Conservation (phyloP, 1,140 invertebrate genomes). For the Adoxophyes honmai region DNA sequence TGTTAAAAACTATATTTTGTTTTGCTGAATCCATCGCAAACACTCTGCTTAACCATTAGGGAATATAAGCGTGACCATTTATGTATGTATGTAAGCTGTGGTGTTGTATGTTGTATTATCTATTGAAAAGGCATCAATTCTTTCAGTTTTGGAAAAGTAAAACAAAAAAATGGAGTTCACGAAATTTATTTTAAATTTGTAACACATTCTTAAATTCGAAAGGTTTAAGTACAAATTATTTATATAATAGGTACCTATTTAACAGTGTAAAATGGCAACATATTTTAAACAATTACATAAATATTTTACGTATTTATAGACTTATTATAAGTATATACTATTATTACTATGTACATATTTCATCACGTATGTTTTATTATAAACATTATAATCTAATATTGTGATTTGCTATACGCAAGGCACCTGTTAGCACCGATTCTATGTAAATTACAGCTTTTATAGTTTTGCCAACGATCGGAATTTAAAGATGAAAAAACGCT, state of each 20-base stretch:
- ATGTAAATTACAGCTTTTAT: background rate
- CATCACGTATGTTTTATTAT: conserved; percentile 24
- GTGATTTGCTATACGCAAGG: conserved; percentile 34
- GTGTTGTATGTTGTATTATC: too few relatives aligned
- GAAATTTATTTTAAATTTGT: conserved; percentile 23
- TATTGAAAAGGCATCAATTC: too few relatives aligned
- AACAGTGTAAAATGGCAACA: conserved; percentile 25
- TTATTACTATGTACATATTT: conserved; percentile 43
- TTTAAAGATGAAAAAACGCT: too few relatives aligned
- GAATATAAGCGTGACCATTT: too few relatives aligned
- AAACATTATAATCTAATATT: too few relatives aligned
- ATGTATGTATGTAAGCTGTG: background rate
- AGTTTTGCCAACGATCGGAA: too few relatives aligned
- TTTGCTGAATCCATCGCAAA: too few relatives aligned
- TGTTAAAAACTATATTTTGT: too few relatives aligned
- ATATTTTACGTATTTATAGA: conserved; percentile 37
- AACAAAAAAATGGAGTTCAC: conserved; percentile 1
- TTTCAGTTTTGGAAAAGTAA: background rate
- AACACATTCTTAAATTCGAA: conserved; percentile 37
- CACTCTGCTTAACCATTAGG: too few relatives aligned
- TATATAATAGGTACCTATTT: background rate
- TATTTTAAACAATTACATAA: conserved; percentile 28
- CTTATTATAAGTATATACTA: too few relatives aligned
- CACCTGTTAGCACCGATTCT: conserved; percentile 49
- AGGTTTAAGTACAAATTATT: conserved; percentile 13